phyloP scores from a whole-genome alignment of 2,113 vertebrate species.

The Malurus cyaneus region DNA sequence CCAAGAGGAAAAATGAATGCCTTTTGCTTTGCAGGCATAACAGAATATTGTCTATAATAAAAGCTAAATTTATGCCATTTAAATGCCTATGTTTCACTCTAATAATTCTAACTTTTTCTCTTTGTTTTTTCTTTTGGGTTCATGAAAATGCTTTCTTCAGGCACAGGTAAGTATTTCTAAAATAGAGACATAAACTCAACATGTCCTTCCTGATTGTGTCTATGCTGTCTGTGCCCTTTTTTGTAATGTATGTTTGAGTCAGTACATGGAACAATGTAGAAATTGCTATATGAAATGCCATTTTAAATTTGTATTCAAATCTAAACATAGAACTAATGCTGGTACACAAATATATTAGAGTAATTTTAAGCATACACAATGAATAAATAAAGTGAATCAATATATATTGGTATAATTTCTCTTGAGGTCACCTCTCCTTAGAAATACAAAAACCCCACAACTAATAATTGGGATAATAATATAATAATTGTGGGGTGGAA shows the following conservation, averaged over 20 bases:
- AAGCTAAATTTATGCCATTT: background rate
- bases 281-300: background rate
- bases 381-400: background rate
- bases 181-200: background rate
- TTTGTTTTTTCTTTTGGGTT: background rate
- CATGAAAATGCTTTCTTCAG: constrained; percentile 57
- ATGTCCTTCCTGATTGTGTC: background rate
- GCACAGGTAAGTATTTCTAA: constrained; percentile 75
- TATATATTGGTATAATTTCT: background rate
- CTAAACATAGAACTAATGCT: background rate
- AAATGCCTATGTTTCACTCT: background rate
- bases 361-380: background rate
- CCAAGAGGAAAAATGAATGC: background rate
- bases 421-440: background rate
- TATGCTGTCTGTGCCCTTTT: background rate
- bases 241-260: background rate
- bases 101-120: constrained; percentile 21
- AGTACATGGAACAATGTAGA: background rate
- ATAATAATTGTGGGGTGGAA: background rate
- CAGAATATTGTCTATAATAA: background rate
- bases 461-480: background rate
- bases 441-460: background rate
- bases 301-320: background rate
- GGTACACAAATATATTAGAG: background rate
- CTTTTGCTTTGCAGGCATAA: background rate